Base-by-base conservation (phyloP, 2,797 vertebrate species). In the Danio jaintianensis region DNA sequence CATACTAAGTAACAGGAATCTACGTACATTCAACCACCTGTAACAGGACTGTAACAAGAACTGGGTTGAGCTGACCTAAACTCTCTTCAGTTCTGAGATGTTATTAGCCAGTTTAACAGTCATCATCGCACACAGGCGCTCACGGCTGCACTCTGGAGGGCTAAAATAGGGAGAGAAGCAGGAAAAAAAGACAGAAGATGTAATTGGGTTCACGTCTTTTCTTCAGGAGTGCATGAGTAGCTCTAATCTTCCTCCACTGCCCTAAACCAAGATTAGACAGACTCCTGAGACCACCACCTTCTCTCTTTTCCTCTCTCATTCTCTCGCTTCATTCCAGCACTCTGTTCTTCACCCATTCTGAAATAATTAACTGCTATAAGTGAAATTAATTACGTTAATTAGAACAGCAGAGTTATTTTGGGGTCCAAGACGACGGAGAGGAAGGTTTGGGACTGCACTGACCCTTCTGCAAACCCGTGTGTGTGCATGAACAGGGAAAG, bases 321-420 rank as follows among this genome's bases (percentile, higher is more conserved):
- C 64, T 70, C 69, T 62, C 45, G 59, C 63, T 84, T 84, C 87
- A 90, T 90, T 87, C 89, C 88, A 82, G 85, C 86, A 86, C 88
- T 88, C 91, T 86, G 88, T 89, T 88, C 87, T 86, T 88, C 89
- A 94, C 91, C 90, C 91, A 92, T 92, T 90, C 89, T 90, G 90
- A 94, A 94, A 94, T 94, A 95, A 95, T 94, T 92, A 94, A 94
- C 92, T 94, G 90, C 93, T 94, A 94, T 94, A 94, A 94, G 92
- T 94, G 93, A 94, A 95, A 95, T 95, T 93, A 93, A 94, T 94
- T 94, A 93, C 90, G 90, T 92, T 95, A 95, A 94, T 94, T 95
- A 92, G 93, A 91, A 93, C 89, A 87, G 83, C 45, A 55, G 70
- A 87, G 88, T 86, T 90, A 90, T 90, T 90, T 85, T 87, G 77